Evolutionary conservation across 2,113 vertebrate species (phyloP).

Genomic region (Piaya cayana): DNA sequence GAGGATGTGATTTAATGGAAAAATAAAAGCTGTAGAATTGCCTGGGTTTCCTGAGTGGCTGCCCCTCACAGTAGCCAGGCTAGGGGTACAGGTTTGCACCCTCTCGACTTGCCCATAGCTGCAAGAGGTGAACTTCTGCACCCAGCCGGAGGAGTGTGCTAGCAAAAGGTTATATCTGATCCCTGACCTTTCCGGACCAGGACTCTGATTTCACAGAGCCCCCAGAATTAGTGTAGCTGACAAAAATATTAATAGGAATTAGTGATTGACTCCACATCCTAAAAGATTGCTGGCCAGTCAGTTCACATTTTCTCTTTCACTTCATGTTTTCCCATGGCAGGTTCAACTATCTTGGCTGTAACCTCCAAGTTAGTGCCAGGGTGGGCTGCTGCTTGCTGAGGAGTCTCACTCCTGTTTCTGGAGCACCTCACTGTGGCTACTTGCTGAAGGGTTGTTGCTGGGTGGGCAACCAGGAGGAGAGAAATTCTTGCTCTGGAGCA

Average conservation of each 20-base stretch:
- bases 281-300: not conserved
- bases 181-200: slow-evolving; percentile 46
- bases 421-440: too few species aligned
- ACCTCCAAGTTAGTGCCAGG: not conserved
- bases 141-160: not conserved
- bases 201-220: slow-evolving; percentile 39
- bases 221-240: not conserved
- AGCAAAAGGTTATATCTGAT: slow-evolving; percentile 43
- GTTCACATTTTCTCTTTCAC: not conserved
- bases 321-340: rapidly evolving
- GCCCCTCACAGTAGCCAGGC: not conserved
- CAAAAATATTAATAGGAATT: slow-evolving; percentile 14
- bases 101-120: not conserved
- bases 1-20: not conserved
- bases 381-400: not conserved
- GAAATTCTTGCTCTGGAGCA: not conserved
- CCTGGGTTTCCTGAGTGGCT: not conserved
- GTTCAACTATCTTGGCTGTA: not conserved
- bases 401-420: not conserved
- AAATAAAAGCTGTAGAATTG: not conserved
- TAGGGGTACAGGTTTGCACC: not conserved
- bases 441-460: not conserved
- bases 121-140: not conserved
- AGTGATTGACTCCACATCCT: not conserved
- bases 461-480: not conserved